Conservation (phyloP, 2,797 vertebrate species). For the Ceryle rudis region DNA sequence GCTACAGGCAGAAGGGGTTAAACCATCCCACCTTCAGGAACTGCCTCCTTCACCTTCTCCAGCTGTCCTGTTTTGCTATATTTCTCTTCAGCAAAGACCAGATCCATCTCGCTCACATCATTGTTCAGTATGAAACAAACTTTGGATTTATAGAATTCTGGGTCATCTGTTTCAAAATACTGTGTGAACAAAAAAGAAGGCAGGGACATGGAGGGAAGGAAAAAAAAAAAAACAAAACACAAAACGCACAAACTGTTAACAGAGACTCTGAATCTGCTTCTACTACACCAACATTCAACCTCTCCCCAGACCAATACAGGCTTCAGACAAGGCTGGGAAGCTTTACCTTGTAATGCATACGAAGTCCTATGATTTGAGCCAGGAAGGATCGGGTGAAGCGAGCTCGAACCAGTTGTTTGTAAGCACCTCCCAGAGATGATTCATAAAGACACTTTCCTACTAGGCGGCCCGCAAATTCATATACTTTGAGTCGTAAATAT, state of each 20-base stretch:
- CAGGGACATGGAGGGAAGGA: background rate
- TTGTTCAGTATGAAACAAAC: conserved; percentile 99
- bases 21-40: background rate
- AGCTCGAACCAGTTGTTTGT: conserved; percentile 96
- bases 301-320: background rate
- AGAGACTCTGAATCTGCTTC: background rate
- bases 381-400: conserved; percentile 97
- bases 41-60: conserved; percentile 89
- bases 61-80: conserved; percentile 95
- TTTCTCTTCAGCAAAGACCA: conserved; percentile 98
- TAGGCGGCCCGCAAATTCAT: conserved; percentile 95
- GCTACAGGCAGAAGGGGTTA: background rate
- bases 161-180: conserved; percentile 99
- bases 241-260: background rate
- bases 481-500: conserved; percentile 91
- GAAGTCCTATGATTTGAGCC: conserved; percentile 97
- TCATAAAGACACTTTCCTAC: conserved; percentile 98
- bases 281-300: background rate
- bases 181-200: conserved; percentile 62
- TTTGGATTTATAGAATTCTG: conserved; percentile 99
- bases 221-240: background rate
- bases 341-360: conserved; percentile 98
- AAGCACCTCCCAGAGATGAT: conserved; percentile 93
- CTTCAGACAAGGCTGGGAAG: background rate
- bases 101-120: conserved; percentile 97